Conservation (phyloP, 2,888 invertebrate species). For the Pristionchus mayeri region DNA sequence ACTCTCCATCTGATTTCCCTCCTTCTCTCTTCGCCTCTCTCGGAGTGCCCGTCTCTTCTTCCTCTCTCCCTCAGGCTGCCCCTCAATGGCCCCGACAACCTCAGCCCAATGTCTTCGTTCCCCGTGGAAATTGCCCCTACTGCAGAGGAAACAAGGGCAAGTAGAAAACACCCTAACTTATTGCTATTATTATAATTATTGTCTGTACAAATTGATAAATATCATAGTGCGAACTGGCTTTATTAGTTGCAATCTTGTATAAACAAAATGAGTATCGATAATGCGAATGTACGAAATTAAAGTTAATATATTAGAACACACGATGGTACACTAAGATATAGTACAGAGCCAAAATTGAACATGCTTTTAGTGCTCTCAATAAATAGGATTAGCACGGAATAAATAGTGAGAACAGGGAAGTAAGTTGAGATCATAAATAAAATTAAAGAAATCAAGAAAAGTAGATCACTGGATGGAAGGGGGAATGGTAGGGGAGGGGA, state of each 20-base stretch:
- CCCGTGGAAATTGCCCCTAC: constrained; percentile 45
- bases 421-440: constrained; percentile 16
- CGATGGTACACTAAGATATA: background rate
- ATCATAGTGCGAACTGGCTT: background rate
- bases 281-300: background rate
- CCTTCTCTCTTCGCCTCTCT: constrained; percentile 43
- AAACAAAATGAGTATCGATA: constrained; percentile 11
- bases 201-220: constrained; percentile 28
- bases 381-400: background rate
- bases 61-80: constrained; percentile 5
- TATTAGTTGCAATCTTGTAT: background rate
- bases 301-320: background rate
- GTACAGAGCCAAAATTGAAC: background rate
- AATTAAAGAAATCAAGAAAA: too few species aligned
- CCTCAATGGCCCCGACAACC: constrained; percentile 11
- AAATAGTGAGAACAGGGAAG: background rate
- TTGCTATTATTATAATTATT: constrained; percentile 6
- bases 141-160: constrained; percentile 48
- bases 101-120: constrained; percentile 40
- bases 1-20: constrained; percentile 37
- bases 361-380: background rate
- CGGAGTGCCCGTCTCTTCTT: background rate
- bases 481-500: background rate
- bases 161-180: constrained; percentile 1
- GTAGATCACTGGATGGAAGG: background rate